Conservation (phyloP, 1,140 invertebrate genomes). For the Formica exsecta region DNA sequence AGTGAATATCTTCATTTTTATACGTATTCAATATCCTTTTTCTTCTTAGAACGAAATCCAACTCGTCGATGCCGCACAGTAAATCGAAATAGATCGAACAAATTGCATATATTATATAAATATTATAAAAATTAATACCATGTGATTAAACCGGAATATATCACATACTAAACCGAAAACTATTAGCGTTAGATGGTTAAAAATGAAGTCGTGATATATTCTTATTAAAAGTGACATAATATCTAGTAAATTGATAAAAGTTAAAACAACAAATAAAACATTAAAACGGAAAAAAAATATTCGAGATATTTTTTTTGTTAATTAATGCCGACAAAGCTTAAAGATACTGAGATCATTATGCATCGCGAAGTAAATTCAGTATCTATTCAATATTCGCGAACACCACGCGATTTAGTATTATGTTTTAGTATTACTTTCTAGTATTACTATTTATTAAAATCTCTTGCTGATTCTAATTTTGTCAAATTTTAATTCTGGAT, state of each 20-base stretch:
- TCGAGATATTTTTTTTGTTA: not conserved
- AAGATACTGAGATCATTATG: conserved; percentile 15
- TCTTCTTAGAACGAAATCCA: conserved; percentile 30
- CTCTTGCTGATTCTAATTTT: not conserved
- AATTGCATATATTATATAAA: not conserved
- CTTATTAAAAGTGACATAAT: not conserved
- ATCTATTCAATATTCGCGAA: conserved; percentile 31
- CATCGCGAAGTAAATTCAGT: conserved; percentile 25
- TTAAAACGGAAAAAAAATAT: not conserved
- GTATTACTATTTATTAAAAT: not conserved
- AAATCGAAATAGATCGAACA: not conserved
- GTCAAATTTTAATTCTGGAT: not conserved
- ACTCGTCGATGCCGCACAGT: not conserved
- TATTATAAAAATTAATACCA: not conserved
- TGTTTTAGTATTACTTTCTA: conserved; percentile 27
- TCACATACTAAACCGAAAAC: not conserved
- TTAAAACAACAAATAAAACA: not conserved
- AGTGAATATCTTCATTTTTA: conserved; percentile 66
- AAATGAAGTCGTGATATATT: not conserved
- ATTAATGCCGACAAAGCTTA: not conserved
- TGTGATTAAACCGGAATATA: too few species aligned
- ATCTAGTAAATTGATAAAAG: not conserved
- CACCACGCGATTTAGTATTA: conserved; percentile 39
- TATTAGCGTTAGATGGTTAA: not conserved
- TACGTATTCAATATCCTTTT: conserved; percentile 37